Base-by-base conservation (phyloP, 1,140 invertebrate genomes). In the Drosophila truncata region DNA sequence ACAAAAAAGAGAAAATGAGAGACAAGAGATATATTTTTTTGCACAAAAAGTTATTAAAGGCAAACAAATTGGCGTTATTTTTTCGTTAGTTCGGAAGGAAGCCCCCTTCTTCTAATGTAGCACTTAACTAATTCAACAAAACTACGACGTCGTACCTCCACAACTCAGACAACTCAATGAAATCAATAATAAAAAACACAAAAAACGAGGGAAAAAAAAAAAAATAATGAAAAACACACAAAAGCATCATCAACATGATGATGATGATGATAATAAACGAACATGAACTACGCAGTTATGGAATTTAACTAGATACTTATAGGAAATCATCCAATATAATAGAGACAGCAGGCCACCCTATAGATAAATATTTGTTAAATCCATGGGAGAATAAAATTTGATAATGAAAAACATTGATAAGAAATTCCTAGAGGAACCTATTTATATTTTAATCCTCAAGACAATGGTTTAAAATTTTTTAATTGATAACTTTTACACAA, bases 41-140 rank as follows among this genome's bases (percentile, higher is more conserved):
- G 57, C 57, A 35, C 52, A 55, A 41, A 72, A 60, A 71, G 69
- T 71, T 59, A 71, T 72, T 71, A 50, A 49, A 72, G 25, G 2
- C 44, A 72, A 72, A 72, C 66, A 72, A 35, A 23, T 5, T 2
- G 13, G 20, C n/a, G 13, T 52, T 50, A n/a, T 65, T 52, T 55
- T 49, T 31, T 16, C 41, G 18, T 37, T 50, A 37, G 27, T 41
- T 59, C 44, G 49, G 37, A 69, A 55, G 74, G 58, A 78, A 60
- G 60, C 42, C 50, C 50, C 54, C 27, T 66, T 54, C 29, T 58
- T 77, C 82, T 84, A 71, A 88, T 78, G 77, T 70, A 71, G 66
- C 84, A 87, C 84, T 88, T 87, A 87, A 80, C 84, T 88, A 88
- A 87, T 80, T 84, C 84, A 87, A 87, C 84, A 87, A 90, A 78